Evolutionary conservation across 2,113 vertebrate species (phyloP).

Genomic region (Shinisaurus crocodilurus): DNA sequence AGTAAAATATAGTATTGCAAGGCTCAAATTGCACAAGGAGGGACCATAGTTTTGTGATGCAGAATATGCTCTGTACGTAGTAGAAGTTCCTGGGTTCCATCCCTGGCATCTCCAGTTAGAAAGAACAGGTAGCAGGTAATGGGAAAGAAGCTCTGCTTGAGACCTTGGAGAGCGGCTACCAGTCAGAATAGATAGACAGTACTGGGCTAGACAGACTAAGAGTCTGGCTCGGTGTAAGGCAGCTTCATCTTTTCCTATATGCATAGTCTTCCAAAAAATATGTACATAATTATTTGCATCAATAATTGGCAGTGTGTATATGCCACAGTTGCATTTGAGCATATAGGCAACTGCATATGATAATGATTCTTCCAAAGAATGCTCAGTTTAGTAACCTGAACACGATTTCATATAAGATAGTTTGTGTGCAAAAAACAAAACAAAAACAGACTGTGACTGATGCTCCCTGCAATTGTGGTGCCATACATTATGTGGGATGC

Average conservation of each 20-base stretch:
- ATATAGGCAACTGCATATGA: background rate
- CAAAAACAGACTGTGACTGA: background rate
- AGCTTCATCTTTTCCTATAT: background rate
- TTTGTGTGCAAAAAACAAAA: background rate
- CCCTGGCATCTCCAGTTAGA: background rate
- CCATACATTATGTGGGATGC: slow-evolving; percentile 6
- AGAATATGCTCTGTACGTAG: background rate
- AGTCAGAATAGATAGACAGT: background rate
- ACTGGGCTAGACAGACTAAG: background rate
- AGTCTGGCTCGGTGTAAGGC: background rate
- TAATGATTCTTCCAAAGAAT: background rate
- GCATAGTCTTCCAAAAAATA: background rate
- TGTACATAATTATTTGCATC: background rate
- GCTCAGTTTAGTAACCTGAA: background rate
- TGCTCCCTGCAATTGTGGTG: background rate
- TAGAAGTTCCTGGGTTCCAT: background rate
- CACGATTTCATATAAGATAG: background rate
- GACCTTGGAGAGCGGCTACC: background rate
- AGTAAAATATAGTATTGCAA: background rate
- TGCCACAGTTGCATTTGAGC: background rate
- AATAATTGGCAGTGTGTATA: background rate
- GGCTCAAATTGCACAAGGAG: background rate
- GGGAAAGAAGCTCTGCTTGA: background rate
- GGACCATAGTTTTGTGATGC: background rate
- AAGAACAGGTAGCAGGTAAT: background rate